Evolutionary conservation across 1,140 invertebrate species (phyloP).

Genomic region (Apolygus lucorum): DNA sequence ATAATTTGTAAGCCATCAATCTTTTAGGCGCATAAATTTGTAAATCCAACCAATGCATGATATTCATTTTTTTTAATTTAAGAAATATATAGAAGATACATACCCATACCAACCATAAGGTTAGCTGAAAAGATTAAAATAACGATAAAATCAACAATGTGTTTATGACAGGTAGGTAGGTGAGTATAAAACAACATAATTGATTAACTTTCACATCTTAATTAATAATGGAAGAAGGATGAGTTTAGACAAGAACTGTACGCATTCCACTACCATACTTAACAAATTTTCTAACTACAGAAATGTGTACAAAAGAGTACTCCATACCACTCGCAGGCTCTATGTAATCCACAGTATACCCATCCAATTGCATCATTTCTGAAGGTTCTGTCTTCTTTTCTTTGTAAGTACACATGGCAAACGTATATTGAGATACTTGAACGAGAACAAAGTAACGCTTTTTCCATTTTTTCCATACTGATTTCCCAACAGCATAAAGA

Average conservation of each 20-base stretch:
- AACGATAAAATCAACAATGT: no score
- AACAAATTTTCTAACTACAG: no score
- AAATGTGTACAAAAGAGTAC: neutral
- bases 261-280: no score
- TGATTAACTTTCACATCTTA: conserved; percentile 17
- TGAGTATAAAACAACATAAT: no score
- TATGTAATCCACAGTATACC: conserved; percentile 98
- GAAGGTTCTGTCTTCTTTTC: conserved; percentile 98
- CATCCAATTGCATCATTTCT: conserved; percentile 99
- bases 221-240: neutral
- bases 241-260: no score
- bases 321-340: conserved; percentile 73
- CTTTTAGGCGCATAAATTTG: neutral
- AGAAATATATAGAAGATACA: conserved; percentile 34
- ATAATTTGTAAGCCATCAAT: no score
- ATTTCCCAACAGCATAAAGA: conserved; percentile 90
- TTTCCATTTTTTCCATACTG: conserved; percentile 99
- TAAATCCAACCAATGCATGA: no score
- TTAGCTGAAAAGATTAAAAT: conserved; percentile 65
- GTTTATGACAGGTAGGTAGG: no score
- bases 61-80: no score
- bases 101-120: conserved; percentile 77
- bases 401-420: conserved; percentile 99
- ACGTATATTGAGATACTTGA: conserved; percentile 99
- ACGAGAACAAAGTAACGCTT: conserved; percentile 96